These are phyloP conservation scores for Gnatocerus cornutus DNA, from an alignment of 2,888 invertebrate species.

Conservation along the genomic window DNA sequence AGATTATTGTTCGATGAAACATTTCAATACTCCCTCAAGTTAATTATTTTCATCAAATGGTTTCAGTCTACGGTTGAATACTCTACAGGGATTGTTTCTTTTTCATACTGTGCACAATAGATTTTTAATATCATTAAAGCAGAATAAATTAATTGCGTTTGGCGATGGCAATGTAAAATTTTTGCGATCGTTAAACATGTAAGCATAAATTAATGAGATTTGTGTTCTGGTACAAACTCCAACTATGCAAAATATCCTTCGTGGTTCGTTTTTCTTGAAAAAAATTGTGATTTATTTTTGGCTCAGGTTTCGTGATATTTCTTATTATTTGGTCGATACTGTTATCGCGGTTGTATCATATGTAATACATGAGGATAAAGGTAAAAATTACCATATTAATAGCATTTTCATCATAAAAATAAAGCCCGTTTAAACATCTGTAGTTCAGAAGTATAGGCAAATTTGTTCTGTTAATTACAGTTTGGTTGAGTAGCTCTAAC, in stretches of 20 bases:
- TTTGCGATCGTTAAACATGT: background rate
- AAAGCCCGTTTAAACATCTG: too few relatives aligned
- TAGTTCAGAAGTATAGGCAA: too few relatives aligned
- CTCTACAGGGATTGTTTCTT: slow-evolving; percentile 25
- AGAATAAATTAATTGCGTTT: slow-evolving; percentile 33
- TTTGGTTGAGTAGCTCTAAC: too few relatives aligned
- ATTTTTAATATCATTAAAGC: slow-evolving; percentile 32
- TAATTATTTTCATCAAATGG: slow-evolving; percentile 39
- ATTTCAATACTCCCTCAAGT: slow-evolving; percentile 33
- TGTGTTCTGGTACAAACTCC: slow-evolving; percentile 15
- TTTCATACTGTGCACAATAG: slow-evolving; percentile 36
- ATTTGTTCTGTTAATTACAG: too few relatives aligned
- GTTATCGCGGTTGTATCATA: slow-evolving; percentile 10
- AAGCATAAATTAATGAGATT: background rate
- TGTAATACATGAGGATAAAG: slow-evolving; percentile 23
- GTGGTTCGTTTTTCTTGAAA: too few relatives aligned
- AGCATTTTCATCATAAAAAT: too few relatives aligned
- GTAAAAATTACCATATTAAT: slow-evolving; percentile 8
- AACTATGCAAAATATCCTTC: background rate
- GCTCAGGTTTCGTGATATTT: slow-evolving; percentile 19
- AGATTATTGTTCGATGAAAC: slow-evolving; percentile 35
- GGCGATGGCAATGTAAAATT: background rate
- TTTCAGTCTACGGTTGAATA: slow-evolving; percentile 39
- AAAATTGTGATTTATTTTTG: slow-evolving; percentile 11
- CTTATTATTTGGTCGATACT: slow-evolving; percentile 20